Base-by-base conservation (phyloP, 2,888 invertebrate genomes). In the Conchocele bisecta region DNA sequence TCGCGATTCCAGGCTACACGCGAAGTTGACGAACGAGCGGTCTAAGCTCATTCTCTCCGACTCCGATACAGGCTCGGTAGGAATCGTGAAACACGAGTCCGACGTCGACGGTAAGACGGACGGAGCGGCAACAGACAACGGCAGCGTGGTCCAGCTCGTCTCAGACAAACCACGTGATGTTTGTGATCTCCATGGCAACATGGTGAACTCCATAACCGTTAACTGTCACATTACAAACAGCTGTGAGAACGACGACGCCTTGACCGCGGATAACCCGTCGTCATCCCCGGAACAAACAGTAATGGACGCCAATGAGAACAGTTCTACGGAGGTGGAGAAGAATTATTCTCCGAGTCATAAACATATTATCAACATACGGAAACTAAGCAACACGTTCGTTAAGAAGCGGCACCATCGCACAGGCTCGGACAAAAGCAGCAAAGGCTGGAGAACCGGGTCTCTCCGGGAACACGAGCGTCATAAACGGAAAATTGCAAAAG, bases 401-500 rank as follows among this genome's bases (percentile, higher is more conserved):
- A 71, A 63, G 44, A 56, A 50, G 6, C 57, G 31, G 11, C 42
- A 51, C 26, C 42, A 35, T 17, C 46, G 57, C 9, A 28, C 48
- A 31, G 68, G 39, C 17, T 60, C 68, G 42, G 66, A 33, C 22
- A 77, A 67, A 58, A 44, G 39, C n/a, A 46, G 37, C 13, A 80
- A 75, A 15, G 65, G 69, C n/a, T 82, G 79, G 75, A 61, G 74
- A 39, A 69, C 76, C 20, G 69, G 74, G 0, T 71, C 79, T 4
- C 67, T 81, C 31, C 37, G 96, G 61, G 97, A 98, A 89, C 97
- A 97, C 0, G 98, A 98, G 88, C 94, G 97, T 79, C 97, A 98
- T 90, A 98, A 98, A 92, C 94, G 97, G 68, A 94, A 97, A 84
- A 93, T 98, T 86, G 98, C 98, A 0, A 93, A 98, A 79, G 98